Evolutionary conservation across 2,888 invertebrate genomes (phyloP), one percentile per base, ranked within the genome.

Genomic region (Dicyrtoma fusca): DNA sequence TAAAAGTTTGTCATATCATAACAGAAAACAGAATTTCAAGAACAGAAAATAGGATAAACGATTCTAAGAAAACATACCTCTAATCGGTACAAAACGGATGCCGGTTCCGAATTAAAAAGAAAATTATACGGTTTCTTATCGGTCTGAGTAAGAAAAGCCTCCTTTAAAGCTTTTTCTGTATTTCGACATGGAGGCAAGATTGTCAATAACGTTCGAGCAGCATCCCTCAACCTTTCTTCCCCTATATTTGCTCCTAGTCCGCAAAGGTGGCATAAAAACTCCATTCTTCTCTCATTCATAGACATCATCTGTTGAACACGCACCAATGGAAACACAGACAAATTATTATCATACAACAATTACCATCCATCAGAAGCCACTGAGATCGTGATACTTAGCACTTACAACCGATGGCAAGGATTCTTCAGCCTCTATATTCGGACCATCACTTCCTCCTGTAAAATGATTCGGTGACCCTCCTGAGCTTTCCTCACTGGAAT

Each of bases 401-500:
- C 89, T 86, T 83, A 94, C 92, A 81, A 96, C 95, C 72, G 97
- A 96, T 13, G 97, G 97, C 79, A 97, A 85, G 78, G 90, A 90
- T 82, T 90, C 91, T 85, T 97, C 97, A 0, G 92, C 92, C 82
- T 95, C 94, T 19, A 89, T 84, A 81, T 90, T 91, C 59, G 91
- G 89, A 75, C 90, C 89, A 83, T 92, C 92, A 81, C 91, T 92
- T 0, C 91, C 90, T 65, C 72, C 75, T 4, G 75, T 55, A 21
- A 84, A 83, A 82, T 92, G 88, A 77, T 94, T 94, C 1, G 95
- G 95, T 0, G 95, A 95, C 1, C 94, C 93, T 1, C 94, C 92
- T 71, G 95, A 95, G 79, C 95, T 95, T 83, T 97, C 97, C 72
- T 95, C 95, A 82, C 94, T 95, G 71, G 95, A 94, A 83, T 97